Evolutionary conservation across 1,140 invertebrate genomes (phyloP), one percentile per base, ranked within the genome.

Genomic region (Drosophila chauvacae): DNA sequence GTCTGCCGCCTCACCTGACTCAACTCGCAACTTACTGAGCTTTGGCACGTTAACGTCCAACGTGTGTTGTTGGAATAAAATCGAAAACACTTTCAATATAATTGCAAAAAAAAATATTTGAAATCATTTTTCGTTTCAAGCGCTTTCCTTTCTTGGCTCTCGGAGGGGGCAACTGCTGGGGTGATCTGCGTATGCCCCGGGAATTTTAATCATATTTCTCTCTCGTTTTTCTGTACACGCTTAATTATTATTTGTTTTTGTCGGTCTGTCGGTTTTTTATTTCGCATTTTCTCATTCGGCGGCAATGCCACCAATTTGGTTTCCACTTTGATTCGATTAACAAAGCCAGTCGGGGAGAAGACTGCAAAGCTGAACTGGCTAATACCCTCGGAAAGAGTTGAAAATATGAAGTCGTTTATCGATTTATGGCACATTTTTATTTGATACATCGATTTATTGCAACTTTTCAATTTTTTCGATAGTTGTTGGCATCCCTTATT

Each of bases 271-370:
- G 42, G 50, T 23, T 73, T 68, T 73, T 45, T 58, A 44, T 57
- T 71, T 47, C 45, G 20, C 45, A 47, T 47, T 50, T 50, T 66
- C 50, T 39, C 55, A 68, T 82, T 65, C 78, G 23, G 56, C 75
- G 23, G 59, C 56, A 56, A 69, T 58, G 62, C 48, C 55, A 61
- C 45, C 68, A 74, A 81, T 82, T 81, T 76, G 77, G 84, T 85
- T 81, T 85, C 64, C 81, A 85, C 77, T 85, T 85, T 69, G 61
- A 75, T 81, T 72, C 58, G 80, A 79, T 83, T 62, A 69, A 60
- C 72, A 64, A 74, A 70, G 23, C 44, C 33, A 55, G 28, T 47
- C 18, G 0, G 18, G 35, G 10, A 0, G 5, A 50, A 20, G 20
- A 23, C 51, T 59, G 6, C 13, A 3, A 37, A 26, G 16, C 20